Evolutionary conservation across 2,113 vertebrate genomes (phyloP), one percentile per base, ranked within the genome.

Genomic region (Colinus virginianus): DNA sequence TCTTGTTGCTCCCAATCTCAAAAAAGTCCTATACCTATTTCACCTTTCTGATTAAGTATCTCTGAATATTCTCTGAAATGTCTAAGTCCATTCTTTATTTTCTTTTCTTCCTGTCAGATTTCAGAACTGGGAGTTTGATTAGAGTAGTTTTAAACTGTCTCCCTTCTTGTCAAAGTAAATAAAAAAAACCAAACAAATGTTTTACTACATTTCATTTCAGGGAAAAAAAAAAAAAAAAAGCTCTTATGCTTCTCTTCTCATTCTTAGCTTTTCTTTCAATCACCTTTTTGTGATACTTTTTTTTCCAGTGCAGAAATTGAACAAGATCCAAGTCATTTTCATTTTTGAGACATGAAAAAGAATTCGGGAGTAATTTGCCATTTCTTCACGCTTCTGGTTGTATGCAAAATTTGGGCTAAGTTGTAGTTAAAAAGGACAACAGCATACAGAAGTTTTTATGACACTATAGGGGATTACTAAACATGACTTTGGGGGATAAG

Each of bases 71-170:
- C 8, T 56, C 13, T 51, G 22, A 51, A 75, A 46, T 1, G 22
- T 72, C 14, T 61, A 68, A 78, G 28, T 3, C 5, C 6, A 4
- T 8, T 58, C 1, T 63, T 43, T 34, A 36, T n/a, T 85, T 63
- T 5, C 56, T 55, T 5, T 32, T 82, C 9, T 79, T 88, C 45
- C 22, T 76, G 14, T 42, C 38, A 42, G 13, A 38, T 26, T 74
- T 86, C 38, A 62, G 18, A 64, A 19, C 17, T 56, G 8, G 5
- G 16, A 61, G 3, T 4, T 8, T 76, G 48, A 23, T 18, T 56
- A 4, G 1, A 26, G 13, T 46, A n/a, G 30, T 40, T 3, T 16
- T 53, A 58, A 84, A 3, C 0, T 49, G 20, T 8, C 1, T 0
- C 15, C 23, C 9, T 5, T 38, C 59, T 38, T n/a, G 30, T 6